These are phyloP conservation scores for Tinamus guttatus DNA, from an alignment of 2,113 vertebrate genomes.

Conservation along the genomic window DNA sequence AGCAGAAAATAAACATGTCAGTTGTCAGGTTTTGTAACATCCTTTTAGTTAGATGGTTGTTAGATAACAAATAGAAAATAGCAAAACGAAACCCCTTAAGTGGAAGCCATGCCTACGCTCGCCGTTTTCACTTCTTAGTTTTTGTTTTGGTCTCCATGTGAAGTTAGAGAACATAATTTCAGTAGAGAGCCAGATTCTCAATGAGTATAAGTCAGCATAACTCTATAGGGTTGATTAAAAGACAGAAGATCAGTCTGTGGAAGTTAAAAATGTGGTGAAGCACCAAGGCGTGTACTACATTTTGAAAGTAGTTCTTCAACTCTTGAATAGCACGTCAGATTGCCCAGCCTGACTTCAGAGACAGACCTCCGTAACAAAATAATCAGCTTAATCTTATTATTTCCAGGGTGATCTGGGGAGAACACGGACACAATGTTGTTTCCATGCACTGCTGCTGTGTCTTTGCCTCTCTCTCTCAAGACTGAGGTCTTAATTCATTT, in stretches of 20 bases:
- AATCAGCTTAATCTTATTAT: background rate
- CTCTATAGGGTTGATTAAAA: background rate
- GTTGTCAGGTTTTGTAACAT: background rate
- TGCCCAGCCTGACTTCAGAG: background rate
- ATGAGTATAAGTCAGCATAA: background rate
- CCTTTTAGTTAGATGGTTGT: background rate
- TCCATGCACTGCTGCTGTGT: rapidly evolving
- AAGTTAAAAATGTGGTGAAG: background rate
- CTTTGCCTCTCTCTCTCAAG: background rate
- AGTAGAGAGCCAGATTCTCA: background rate
- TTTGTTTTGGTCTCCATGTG: background rate
- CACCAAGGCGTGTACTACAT: background rate
- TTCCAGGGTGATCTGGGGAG: background rate
- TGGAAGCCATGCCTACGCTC: rapidly evolving
- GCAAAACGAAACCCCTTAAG: background rate
- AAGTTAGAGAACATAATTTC: background rate
- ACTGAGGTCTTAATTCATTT: background rate
- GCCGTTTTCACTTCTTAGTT: background rate
- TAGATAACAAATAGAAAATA: background rate
- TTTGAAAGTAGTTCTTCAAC: background rate
- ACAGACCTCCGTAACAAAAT: background rate
- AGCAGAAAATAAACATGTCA: background rate
- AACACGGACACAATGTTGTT: background rate
- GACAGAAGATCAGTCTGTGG: background rate
- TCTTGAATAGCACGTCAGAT: background rate